Base-by-base conservation (phyloP, 2,113 vertebrate genomes). In the Microcebus murinus region DNA sequence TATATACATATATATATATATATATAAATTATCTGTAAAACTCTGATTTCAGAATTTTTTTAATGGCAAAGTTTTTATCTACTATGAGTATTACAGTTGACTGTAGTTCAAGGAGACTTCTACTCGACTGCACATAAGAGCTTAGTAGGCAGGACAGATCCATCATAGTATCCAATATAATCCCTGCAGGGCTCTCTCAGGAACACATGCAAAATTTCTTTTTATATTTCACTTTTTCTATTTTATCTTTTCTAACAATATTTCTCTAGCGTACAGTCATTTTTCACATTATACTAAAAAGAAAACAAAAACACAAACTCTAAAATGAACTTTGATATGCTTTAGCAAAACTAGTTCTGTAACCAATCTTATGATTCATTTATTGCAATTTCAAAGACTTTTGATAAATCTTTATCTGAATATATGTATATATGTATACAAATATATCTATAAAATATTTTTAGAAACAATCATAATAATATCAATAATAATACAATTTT, bases 81-180 rank as follows among this genome's bases (percentile, higher is more conserved):
- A 3, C 20, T 27, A 0, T 8, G 11, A 48, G 27, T 77, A 4
- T 14, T 34, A 5, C 1, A 42, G 2, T 9, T 70, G 11, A 50
- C 42, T 45, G 6, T 15, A 3, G 27, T 4, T 9, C 20, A n/a
- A 4, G 1, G 10, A 74, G 21, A 65, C 5, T 50, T 81, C 12
- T 18, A 2, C 8, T 34, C 1, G 0, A 20, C 3, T 6, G 5
- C 14, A 42, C 34, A 39, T 2, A 6, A 9, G n/a, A 79, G 34
- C 13, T 4, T 1, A 13, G 13, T 12, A 14, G 48, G 4, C 6
- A 29, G 7, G 1, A 17, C 0, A 0, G 29, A 50, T 34, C 8
- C 2, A 14, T 14, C 5, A 25, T 7, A 9, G 5, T 6, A 4
- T 21, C 8, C 27, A 39, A 4, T 34, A 73, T 36, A 34, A 20